Percentiles rank a stretch among this genome's conserved stretches.
Conservation (phyloP, 2,113 vertebrate species). For the Erythrolamprus reginae region DNA sequence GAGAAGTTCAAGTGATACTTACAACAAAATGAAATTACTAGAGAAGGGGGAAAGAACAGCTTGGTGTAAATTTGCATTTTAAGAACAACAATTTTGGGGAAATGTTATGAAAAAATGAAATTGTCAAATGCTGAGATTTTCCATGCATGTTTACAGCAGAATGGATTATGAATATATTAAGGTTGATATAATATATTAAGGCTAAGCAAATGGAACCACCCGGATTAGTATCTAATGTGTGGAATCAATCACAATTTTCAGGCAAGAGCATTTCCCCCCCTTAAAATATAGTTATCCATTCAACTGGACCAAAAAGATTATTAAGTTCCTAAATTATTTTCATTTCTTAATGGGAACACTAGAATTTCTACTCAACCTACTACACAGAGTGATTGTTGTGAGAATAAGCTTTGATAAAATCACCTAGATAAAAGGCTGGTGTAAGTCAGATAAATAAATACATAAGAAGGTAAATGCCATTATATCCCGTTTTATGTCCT, state of each 20-base stretch:
- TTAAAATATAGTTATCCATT: neutral
- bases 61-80: neutral
- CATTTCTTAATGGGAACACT: neutral
- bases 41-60: neutral
- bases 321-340: neutral
- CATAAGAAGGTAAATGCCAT: neutral
- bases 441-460: neutral
- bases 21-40: neutral
- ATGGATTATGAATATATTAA: neutral
- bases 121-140: neutral
- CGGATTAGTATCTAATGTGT: neutral
- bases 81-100: neutral
- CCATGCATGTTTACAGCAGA: neutral
- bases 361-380: neutral
- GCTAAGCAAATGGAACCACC: neutral
- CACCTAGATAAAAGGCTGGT: neutral
- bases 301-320: neutral
- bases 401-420: neutral
- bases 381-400: neutral
- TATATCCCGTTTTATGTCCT: neutral
- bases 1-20: neutral
- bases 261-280: neutral
- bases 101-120: neutral
- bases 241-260: neutral
- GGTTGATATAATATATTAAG: neutral